phyloP scores from a whole-genome alignment of 2,888 invertebrate species.

The Drymonia ruficornis region DNA sequence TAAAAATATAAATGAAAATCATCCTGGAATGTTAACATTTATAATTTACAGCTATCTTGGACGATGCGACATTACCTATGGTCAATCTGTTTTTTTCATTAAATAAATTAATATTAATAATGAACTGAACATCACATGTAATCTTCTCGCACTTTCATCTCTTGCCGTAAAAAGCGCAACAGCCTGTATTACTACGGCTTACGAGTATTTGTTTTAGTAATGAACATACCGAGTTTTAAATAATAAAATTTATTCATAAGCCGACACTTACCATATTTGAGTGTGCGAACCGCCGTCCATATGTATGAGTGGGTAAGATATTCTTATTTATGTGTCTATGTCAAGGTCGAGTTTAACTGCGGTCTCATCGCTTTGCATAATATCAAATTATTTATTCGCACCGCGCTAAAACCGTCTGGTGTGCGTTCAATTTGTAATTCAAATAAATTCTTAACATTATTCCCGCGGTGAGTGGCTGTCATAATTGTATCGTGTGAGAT shows the following conservation, averaged over 20 bases:
- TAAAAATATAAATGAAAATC: too few species aligned
- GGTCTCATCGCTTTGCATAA: slow-evolving; percentile 81
- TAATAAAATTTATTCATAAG: slow-evolving; percentile 85
- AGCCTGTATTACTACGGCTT: slow-evolving; percentile 81
- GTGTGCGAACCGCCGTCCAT: slow-evolving; percentile 80
- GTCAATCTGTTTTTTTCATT: too few species aligned
- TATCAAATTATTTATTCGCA: slow-evolving; percentile 83
- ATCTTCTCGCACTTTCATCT: not conserved
- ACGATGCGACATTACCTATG: too few species aligned
- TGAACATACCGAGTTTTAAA: slow-evolving; percentile 84
- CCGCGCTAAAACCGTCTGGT: slow-evolving; percentile 78
- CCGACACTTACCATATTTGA: slow-evolving; percentile 82
- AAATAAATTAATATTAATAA: too few species aligned
- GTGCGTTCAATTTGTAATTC: slow-evolving; percentile 80
- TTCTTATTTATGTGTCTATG: slow-evolving; percentile 84
- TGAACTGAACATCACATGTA: not conserved
- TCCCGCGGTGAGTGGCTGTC: slow-evolving; percentile 60
- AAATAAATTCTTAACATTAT: slow-evolving; percentile 76
- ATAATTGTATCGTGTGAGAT: slow-evolving; percentile 73
- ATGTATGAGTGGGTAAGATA: slow-evolving; percentile 84
- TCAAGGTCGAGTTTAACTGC: slow-evolving; percentile 78
- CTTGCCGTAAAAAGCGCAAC: slow-evolving; percentile 46
- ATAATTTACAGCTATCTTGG: too few species aligned
- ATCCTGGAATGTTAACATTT: too few species aligned
- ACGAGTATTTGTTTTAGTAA: slow-evolving; percentile 85